Evolutionary conservation across 2,113 vertebrate genomes (phyloP).

Genomic region (Isichthys henryi): DNA sequence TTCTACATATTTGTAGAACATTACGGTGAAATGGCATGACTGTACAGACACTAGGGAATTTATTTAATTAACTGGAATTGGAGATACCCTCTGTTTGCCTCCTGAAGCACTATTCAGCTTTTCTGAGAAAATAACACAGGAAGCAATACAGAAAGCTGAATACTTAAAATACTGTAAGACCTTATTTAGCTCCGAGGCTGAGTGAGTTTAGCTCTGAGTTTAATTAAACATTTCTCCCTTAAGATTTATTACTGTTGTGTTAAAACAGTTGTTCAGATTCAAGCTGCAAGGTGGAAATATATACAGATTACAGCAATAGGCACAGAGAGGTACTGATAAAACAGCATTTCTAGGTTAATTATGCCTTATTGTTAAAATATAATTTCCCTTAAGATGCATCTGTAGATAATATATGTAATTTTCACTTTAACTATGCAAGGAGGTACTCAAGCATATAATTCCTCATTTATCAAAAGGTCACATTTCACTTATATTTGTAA

Average conservation of each 20-base stretch:
- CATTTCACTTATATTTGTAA: background rate
- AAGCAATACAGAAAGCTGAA: background rate
- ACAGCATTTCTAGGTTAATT: background rate
- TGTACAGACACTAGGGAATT: background rate
- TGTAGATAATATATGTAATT: background rate
- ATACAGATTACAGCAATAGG: background rate
- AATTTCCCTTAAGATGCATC: background rate
- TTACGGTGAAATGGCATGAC: background rate
- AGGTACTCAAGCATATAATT: background rate
- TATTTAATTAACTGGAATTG: background rate
- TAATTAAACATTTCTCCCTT: conserved; percentile 6
- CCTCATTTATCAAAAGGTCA: conserved; percentile 1
- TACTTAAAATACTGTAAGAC: conserved; percentile 2
- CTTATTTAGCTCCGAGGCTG: conserved; percentile 3
- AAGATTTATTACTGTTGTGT: background rate
- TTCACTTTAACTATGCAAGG: background rate
- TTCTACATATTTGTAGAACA: background rate
- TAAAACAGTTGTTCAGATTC: conserved; percentile 4
- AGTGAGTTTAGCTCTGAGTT: background rate
- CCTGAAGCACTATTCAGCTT: background rate
- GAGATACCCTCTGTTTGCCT: background rate
- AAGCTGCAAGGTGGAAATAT: background rate
- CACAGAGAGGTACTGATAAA: background rate
- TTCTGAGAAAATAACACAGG: background rate
- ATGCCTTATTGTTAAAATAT: background rate